Evolutionary conservation across 1,140 invertebrate genomes (phyloP), one percentile per base, ranked within the genome.

Genomic region (Cydia pomonella): DNA sequence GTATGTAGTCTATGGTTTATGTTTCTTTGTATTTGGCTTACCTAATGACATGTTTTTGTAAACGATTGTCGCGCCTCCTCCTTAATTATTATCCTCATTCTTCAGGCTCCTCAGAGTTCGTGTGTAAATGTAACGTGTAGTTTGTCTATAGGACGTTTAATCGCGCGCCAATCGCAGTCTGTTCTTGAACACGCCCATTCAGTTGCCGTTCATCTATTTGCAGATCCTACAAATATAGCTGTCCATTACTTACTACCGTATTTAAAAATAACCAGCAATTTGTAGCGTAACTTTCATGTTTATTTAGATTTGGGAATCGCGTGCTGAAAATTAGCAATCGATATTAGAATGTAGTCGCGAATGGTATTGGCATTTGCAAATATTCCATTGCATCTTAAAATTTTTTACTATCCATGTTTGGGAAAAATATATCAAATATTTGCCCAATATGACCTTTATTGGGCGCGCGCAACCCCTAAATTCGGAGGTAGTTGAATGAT

Each of bases 211-310:
- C 16, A 53, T 23, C 53, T 59, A 59, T 59, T 59, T 59, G 18
- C 53, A 59, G 53, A 59, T 6, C 53, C 53, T 59, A 59, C 53
- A 59, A 59, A 59, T 59, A 59, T 59, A 59, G 53, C 53, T 21
- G 53, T 23, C 18, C 53, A 59, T 59, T 23, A 10, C 53, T 59
- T 23, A 1, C 53, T 59, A 59, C 41, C 41, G 13, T 59, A 5
- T 59, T 59, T 23, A 59, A 59, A 59, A 59, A 59, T 59, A 59
- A 59, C 53, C n/a, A 4, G 18, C 53, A 23, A 23, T 59, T 23
- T 59, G 53, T 59, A 59, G 18, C 1, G 50, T 59, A 59, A 59
- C 53, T 59, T 59, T 59, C 21, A 59, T 59, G 53, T 59, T 59
- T 7, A 59, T 59, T 59, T 59, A 59, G 53, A 59, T 59, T 59